Evolutionary conservation across 2,113 vertebrate species (phyloP).

Genomic region (Takifugu flavidus): DNA sequence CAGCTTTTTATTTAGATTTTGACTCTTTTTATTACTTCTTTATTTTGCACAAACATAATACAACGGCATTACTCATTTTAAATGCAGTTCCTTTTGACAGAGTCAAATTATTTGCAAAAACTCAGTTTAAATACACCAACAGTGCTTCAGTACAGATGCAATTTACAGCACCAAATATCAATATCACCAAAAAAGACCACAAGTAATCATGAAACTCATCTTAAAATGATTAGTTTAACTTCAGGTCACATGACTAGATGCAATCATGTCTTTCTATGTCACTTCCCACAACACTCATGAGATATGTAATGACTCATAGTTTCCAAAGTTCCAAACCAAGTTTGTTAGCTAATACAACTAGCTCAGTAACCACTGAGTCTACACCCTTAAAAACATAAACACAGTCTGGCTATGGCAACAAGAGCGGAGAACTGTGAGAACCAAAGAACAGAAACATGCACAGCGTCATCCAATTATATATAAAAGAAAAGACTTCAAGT

Average conservation of each 20-base stretch:
- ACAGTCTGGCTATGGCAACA: constrained; percentile 19
- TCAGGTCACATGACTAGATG: too few species aligned
- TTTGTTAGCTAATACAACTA: constrained; percentile 48
- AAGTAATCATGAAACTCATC: too few species aligned
- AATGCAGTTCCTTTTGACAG: not conserved
- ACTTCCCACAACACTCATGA: too few species aligned
- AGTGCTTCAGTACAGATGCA: too few species aligned
- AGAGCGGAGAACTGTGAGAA: constrained; percentile 44
- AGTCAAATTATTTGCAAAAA: not conserved
- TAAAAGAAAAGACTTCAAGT: constrained; percentile 16
- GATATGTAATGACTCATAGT: constrained; percentile 39
- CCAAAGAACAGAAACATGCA: constrained; percentile 15
- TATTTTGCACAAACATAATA: not conserved
- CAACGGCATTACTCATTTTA: not conserved
- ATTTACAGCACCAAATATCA: too few species aligned
- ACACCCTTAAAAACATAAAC: constrained; percentile 12
- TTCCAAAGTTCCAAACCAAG: constrained; percentile 45
- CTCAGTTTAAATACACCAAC: too few species aligned
- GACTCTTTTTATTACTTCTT: not conserved
- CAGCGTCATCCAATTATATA: constrained; percentile 8
- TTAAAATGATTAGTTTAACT: too few species aligned
- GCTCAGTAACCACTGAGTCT: constrained; percentile 39
- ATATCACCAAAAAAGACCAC: too few species aligned
- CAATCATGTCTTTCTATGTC: too few species aligned
- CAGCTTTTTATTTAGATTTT: too few species aligned